A percentile compares a stretch with the other conserved stretches of the same genome.
phyloP scores from a whole-genome alignment of 1,140 invertebrate species.

The Thaumatotibia leucotreta region DNA sequence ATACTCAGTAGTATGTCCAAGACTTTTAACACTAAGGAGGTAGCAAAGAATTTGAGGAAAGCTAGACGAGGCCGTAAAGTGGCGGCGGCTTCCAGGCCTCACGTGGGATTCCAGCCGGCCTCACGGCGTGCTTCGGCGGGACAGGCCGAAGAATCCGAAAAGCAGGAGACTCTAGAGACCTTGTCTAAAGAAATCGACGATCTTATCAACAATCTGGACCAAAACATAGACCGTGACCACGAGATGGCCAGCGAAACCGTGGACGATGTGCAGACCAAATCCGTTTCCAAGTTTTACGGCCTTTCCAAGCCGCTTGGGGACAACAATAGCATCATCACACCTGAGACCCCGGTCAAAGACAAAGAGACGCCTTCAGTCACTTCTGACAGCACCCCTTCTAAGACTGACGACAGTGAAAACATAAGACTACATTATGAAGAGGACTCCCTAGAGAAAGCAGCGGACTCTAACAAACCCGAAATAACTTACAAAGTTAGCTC shows the following conservation, averaged over 20 bases:
- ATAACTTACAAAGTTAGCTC: conserved; percentile 54
- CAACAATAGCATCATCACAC: conserved; percentile 52
- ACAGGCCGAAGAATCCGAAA: conserved; percentile 42
- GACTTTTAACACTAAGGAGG: conserved; percentile 69
- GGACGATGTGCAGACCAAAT: conserved; percentile 51
- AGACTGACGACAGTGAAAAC: conserved; percentile 66
- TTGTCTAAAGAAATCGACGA: conserved; percentile 67
- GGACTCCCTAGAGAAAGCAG: conserved; percentile 54
- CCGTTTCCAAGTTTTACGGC: conserved; percentile 55
- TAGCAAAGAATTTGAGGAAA: conserved; percentile 68
- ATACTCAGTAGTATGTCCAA: conserved; percentile 72
- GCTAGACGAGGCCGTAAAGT: conserved; percentile 59
- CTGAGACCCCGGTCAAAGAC: conserved; percentile 68
- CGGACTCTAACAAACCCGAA: conserved; percentile 53
- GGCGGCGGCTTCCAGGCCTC: conserved; percentile 33
- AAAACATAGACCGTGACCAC: conserved; percentile 61
- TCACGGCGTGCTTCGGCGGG: conserved; percentile 31
- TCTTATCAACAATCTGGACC: conserved; percentile 62
- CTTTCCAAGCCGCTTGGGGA: conserved; percentile 53
- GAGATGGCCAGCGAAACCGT: conserved; percentile 43
- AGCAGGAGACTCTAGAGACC: conserved; percentile 58
- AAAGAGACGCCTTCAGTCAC: conserved; percentile 56
- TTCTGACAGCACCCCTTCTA: conserved; percentile 65
- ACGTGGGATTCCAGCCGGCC: neutral
- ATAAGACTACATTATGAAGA: conserved; percentile 66